A percentile compares a stretch with the other conserved stretches of the same genome.
phyloP scores from a whole-genome alignment of 2,888 invertebrate genomes.

The Acleris emargana region DNA sequence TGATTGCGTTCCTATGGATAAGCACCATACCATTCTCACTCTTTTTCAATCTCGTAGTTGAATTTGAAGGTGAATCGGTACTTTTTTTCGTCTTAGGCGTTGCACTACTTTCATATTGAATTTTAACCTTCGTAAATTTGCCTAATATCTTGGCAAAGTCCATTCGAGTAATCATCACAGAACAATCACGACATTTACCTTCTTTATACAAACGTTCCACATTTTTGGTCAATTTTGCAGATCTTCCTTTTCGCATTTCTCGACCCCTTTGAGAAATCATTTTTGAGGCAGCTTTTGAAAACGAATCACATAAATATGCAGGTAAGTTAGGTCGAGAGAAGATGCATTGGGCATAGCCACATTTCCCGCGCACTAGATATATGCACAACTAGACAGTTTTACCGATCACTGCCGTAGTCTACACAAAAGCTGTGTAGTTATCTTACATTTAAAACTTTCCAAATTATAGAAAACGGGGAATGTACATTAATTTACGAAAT shows the following conservation, averaged over 20 bases:
- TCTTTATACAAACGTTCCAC: conserved; percentile 71
- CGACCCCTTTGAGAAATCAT: conserved; percentile 72
- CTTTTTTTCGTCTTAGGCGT: conserved; percentile 59
- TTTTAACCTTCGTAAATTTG: conserved; percentile 79
- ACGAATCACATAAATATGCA: conserved; percentile 26
- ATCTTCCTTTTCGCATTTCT: conserved; percentile 59
- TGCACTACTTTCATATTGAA: conserved; percentile 72
- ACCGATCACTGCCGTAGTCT: conserved; percentile 6
- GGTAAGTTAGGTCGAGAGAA: conserved; percentile 45
- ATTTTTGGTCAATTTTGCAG: conserved; percentile 65
- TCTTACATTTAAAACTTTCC: conserved; percentile 5
- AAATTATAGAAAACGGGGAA: conserved; percentile 3
- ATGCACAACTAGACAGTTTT: conserved; percentile 41
- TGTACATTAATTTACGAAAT: conserved; percentile 45
- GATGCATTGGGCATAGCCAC: conserved; percentile 62
- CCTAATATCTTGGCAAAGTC: conserved; percentile 79
- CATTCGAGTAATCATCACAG: conserved; percentile 75
- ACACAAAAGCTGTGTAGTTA: conserved; percentile 6
- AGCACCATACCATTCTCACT: conserved; percentile 80
- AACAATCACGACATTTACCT: conserved; percentile 74
- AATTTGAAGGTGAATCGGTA: conserved; percentile 45
- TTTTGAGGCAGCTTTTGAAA: conserved; percentile 17
- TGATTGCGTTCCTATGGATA: conserved; percentile 63
- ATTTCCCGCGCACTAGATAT: conserved; percentile 80
- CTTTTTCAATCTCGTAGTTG: conserved; percentile 64